Percentiles rank a stretch among this genome's conserved stretches.
Evolutionary conservation across 2,888 invertebrate genomes (phyloP).

Genomic region (Azorinus chamasolen): DNA sequence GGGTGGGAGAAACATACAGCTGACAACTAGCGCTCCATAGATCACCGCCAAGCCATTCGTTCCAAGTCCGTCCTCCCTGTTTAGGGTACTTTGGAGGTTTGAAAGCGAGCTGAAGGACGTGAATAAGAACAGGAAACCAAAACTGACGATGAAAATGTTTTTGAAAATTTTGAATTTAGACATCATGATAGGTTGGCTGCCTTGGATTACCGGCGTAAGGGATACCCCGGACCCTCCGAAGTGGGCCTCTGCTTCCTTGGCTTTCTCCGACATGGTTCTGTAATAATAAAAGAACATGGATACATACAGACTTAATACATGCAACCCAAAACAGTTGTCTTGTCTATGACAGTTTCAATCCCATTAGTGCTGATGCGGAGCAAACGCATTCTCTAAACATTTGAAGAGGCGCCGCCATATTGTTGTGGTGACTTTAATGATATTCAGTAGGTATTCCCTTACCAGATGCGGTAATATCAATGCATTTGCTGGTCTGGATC

Average conservation of each 20-base stretch:
- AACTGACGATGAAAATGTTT: constrained; percentile 95
- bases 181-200: constrained; percentile 42
- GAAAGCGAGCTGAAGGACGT: constrained; percentile 98
- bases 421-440: no score
- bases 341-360: no score
- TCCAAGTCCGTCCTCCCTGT: constrained; percentile 95
- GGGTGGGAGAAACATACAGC: constrained; percentile 94
- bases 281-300: no score
- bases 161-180: constrained; percentile 91
- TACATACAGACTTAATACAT: no score
- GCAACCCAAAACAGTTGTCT: no score
- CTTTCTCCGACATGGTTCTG: background rate
- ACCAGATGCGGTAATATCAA: no score
- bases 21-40: constrained; percentile 96
- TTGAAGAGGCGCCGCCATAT: no score
- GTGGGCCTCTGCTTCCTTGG: constrained; percentile 23
- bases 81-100: constrained; percentile 96
- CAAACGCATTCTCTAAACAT: no score
- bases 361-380: no score
- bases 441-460: no score
- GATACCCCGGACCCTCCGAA: constrained; percentile 33
- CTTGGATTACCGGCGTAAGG: constrained; percentile 15
- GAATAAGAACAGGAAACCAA: constrained; percentile 97
- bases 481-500: no score
- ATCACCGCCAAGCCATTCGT: constrained; percentile 96